phyloP scores from a whole-genome alignment of 2,113 vertebrate genomes.

The Progne subis region DNA sequence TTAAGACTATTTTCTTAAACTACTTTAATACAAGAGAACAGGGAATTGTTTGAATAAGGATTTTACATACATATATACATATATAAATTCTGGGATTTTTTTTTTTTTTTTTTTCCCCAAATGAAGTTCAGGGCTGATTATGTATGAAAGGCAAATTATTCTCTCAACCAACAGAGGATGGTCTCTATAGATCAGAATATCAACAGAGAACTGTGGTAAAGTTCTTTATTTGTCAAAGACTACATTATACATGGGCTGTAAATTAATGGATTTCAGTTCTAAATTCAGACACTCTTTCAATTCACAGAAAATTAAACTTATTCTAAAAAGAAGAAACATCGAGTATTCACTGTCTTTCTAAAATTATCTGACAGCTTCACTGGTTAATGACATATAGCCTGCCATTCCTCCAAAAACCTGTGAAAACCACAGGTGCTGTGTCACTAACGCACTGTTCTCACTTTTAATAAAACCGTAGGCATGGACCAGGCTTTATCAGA shows the following conservation, averaged over 20 bases:
- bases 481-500: background rate
- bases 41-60: background rate
- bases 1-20: background rate
- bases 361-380: constrained; percentile 17
- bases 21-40: background rate
- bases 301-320: constrained; percentile 60
- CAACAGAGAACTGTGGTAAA: background rate
- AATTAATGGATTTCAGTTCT: constrained; percentile 59
- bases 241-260: constrained; percentile 2
- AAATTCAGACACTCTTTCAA: constrained; percentile 52
- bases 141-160: constrained; percentile 58
- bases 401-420: background rate
- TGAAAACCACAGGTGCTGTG: background rate
- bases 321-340: background rate
- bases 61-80: background rate
- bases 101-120: background rate
- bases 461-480: background rate
- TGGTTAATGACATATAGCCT: background rate
- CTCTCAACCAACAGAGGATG: constrained; percentile 13
- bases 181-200: constrained; percentile 34
- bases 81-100: background rate
- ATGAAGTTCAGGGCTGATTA: constrained; percentile 26
- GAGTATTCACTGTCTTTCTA: constrained; percentile 18
- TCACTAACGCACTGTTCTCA: background rate
- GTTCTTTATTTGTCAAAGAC: constrained; percentile 26